Evolutionary conservation across 2,888 invertebrate genomes (phyloP).

Genomic region (Agapostemon virescens): DNA sequence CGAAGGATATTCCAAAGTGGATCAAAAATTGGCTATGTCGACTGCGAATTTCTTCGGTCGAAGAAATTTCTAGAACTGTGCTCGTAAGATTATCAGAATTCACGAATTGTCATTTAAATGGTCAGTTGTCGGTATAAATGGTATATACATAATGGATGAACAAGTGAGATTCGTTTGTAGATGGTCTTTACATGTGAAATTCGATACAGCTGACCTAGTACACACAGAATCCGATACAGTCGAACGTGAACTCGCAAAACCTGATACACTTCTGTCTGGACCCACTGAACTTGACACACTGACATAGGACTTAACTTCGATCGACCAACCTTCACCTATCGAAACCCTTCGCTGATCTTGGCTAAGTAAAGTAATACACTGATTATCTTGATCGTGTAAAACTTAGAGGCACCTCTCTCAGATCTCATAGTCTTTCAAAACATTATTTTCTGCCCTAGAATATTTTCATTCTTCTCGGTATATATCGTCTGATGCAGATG

Average conservation of each 20-base stretch:
- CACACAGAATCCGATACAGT: constrained; percentile 8
- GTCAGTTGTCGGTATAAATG: not conserved
- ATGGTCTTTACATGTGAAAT: not conserved
- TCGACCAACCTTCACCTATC: not conserved
- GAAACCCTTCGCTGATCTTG: not conserved
- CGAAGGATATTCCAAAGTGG: not conserved
- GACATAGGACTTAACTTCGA: not conserved
- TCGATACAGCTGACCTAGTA: not conserved
- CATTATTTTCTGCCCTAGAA: too few species aligned
- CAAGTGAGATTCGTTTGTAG: not conserved
- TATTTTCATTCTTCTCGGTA: too few species aligned
- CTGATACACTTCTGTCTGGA: not conserved
- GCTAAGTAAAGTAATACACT: not conserved
- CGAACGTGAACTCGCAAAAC: not conserved
- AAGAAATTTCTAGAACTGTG: too few species aligned
- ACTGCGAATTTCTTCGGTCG: not conserved
- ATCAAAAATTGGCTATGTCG: not conserved
- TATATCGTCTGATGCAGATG: too few species aligned
- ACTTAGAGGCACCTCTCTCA: not conserved
- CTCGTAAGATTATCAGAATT: too few species aligned
- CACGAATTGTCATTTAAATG: too few species aligned
- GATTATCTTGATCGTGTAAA: not conserved
- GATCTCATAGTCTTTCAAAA: too few species aligned
- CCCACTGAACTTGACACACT: not conserved
- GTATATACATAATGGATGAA: not conserved